A percentile compares a stretch with the other conserved stretches of the same genome.
phyloP scores from a whole-genome alignment of 2,797 vertebrate genomes.

The Darevskia mixta region DNA sequence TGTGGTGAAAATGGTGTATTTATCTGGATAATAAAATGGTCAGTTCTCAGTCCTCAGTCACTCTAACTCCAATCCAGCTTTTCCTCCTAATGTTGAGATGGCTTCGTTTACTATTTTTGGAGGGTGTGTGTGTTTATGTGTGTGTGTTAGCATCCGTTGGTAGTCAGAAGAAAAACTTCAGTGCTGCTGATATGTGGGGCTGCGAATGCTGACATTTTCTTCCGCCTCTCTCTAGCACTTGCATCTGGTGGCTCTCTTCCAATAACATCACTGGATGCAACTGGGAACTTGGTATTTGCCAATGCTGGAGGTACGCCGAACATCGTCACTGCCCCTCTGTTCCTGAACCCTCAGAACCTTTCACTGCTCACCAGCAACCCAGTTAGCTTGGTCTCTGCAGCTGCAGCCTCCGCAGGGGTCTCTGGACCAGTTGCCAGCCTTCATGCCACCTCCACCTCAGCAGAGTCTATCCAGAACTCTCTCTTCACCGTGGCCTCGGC shows the following conservation, averaged over 20 bases:
- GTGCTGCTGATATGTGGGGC: background rate
- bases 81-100: background rate
- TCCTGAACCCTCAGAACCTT: conserved; percentile 98
- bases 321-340: conserved; percentile 95
- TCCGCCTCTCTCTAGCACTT: conserved; percentile 84
- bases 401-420: conserved; percentile 82
- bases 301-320: conserved; percentile 89
- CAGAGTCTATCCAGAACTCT: conserved; percentile 90
- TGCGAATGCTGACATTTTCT: conserved; percentile 50
- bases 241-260: conserved; percentile 95
- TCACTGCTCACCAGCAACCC: conserved; percentile 99
- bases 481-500: conserved; percentile 88
- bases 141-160: rapidly evolving
- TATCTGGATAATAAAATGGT: background rate
- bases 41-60: background rate
- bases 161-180: background rate
- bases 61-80: background rate
- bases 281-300: conserved; percentile 94
- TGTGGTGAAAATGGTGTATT: background rate
- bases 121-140: background rate
- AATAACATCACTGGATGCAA: conserved; percentile 95
- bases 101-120: background rate
- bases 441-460: conserved; percentile 86
- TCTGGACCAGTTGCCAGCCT: conserved; percentile 87
- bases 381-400: conserved; percentile 94